Evolutionary conservation across 2,797 vertebrate genomes (phyloP), one percentile per base, ranked within the genome.

Genomic region (Scomberomorus guttatus): DNA sequence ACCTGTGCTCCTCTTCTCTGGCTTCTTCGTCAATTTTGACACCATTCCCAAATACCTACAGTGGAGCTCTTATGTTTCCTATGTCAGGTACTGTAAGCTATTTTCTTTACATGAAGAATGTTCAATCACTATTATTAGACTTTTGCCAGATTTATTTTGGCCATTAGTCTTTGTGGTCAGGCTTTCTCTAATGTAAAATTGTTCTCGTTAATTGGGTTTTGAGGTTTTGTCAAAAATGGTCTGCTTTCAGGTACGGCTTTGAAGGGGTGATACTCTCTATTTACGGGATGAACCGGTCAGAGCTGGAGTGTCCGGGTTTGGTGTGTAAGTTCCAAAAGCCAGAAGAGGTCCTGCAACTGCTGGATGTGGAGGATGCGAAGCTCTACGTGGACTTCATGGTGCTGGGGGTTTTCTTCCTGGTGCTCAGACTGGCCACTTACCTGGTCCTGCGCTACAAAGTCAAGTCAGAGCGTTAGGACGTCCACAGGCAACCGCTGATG

Each of bases 1-100:
- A 86, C 98, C 98, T 0, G 98, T 99, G 66, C 96, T 99, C 73
- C 95, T 99, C 78, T 99, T 99, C 95, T 99, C 98, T 3, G 98
- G 98, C 76, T 99, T 99, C 94, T 99, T 99, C 0, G 97, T 99
- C 87, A 99, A 98, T 90, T 99, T 99, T 93, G 98, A 99, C 95
- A 99, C 98, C 79, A 99, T 99, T 87, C 98, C 98, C 51, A 98
- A 97, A 72, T 99, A 99, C 91, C 93, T 99, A 64, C 98, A 99
- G 62, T 99, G 98, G 98, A 99, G 97, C 81, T 99, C 98, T 62
- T 99, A 99, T 2, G 91, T 99, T 66, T 99, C 98, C 81, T 99
- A 99, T 0, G 98, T 99, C 95, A 98, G 98, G 98, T 99, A 79
- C 17, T 93, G 75, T 57, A 51, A 64, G 6, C 9, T 52, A 12